phyloP scores from a whole-genome alignment of 1,140 invertebrate genomes.

The Leptinotarsa texana region DNA sequence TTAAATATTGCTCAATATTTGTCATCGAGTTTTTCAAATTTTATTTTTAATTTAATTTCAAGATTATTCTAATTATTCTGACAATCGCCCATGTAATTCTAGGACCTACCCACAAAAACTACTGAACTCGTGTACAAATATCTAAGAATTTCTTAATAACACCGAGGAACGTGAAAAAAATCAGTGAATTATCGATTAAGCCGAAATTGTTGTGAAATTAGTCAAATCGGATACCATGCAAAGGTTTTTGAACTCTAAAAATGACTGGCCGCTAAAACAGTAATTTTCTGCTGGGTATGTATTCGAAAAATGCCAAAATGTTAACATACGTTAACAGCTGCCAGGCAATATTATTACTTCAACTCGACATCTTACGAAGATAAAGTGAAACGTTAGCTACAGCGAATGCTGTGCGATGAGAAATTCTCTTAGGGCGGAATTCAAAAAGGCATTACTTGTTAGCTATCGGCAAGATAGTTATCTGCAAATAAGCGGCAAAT shows the following conservation, averaged over 20 bases:
- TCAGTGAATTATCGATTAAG: background rate
- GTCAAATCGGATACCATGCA: slow-evolving; percentile 6
- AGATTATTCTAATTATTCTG: background rate
- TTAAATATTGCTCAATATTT: background rate
- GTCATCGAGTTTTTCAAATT: background rate
- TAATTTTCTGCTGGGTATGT: slow-evolving; percentile 1
- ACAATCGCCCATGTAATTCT: background rate
- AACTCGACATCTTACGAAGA: background rate
- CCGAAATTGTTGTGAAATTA: background rate
- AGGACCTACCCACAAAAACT: background rate
- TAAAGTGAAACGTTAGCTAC: background rate
- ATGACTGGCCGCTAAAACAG: background rate
- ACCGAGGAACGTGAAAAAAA: background rate
- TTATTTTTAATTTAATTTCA: background rate
- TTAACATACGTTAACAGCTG: slow-evolving; percentile 14
- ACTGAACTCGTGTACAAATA: background rate
- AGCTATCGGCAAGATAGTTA: background rate
- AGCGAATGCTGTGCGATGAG: background rate
- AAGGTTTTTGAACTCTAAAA: slow-evolving; percentile 3
- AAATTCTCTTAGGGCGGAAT: background rate
- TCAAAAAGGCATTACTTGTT: background rate
- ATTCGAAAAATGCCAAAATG: slow-evolving; percentile 10
- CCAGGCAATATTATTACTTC: slow-evolving; percentile 10
- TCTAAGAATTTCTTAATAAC: background rate
- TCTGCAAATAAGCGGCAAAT: background rate